These are phyloP conservation scores for Apodemus agrarius DNA, from an alignment of 2,797 vertebrate genomes.

Conservation along the genomic window DNA sequence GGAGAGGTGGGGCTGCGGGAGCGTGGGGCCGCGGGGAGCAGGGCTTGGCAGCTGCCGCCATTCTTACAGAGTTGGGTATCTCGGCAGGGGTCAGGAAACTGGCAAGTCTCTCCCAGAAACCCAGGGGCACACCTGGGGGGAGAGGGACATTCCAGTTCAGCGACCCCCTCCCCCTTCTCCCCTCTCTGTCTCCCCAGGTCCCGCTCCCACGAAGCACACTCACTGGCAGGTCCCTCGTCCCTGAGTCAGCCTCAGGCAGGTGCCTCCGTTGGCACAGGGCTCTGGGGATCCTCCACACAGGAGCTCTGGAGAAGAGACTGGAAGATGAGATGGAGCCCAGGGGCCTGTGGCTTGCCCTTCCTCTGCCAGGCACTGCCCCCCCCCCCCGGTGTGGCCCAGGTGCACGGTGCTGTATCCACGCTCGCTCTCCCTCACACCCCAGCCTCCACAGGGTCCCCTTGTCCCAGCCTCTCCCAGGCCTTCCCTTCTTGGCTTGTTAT, in stretches of 20 bases:
- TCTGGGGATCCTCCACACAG: slow-evolving; percentile 39
- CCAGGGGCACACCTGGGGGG: slow-evolving; percentile 78
- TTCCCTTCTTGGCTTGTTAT: not conserved
- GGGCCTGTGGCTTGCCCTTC: accelerated
- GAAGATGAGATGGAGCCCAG: not conserved
- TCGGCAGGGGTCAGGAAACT: slow-evolving; percentile 81
- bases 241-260: slow-evolving; percentile 65
- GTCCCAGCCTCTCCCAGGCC: not conserved
- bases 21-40: not conserved
- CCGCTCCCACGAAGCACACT: not conserved
- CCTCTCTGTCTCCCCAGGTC: not conserved
- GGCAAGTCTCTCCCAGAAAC: slow-evolving; percentile 81
- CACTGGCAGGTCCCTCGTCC: slow-evolving; percentile 62
- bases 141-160: not conserved
- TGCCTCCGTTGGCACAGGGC: slow-evolving; percentile 80
- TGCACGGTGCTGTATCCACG: not conserved
- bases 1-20: not conserved
- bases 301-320: slow-evolving; percentile 44
- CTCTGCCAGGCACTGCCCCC: not conserved
- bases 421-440: not conserved
- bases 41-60: slow-evolving; percentile 75
- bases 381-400: too few relatives aligned
- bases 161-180: too few relatives aligned
- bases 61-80: slow-evolving; percentile 76
- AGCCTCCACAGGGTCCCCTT: not conserved